A percentile compares a stretch with the other conserved stretches of the same genome.
Conservation (phyloP, 30 jellyfish, hydroid and myxozoan genomes). For the Hydra vulgaris region DNA sequence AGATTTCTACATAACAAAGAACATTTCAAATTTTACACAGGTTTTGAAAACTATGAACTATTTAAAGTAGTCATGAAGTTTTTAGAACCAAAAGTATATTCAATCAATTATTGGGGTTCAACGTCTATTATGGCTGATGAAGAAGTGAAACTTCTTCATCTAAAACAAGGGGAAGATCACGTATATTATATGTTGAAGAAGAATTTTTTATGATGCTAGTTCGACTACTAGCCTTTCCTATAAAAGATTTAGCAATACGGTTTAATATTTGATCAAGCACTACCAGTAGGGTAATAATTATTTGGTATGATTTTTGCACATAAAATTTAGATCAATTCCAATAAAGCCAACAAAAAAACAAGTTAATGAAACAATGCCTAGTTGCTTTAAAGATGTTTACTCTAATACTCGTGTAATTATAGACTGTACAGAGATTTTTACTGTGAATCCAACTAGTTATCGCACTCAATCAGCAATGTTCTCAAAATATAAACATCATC, state of each 20-base stretch:
- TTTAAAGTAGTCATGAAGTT: slow-evolving; percentile 29
- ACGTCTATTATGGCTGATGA: neutral
- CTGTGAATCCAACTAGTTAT: slow-evolving; percentile 48
- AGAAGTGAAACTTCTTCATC: neutral
- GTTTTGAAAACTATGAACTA: slow-evolving; percentile 20
- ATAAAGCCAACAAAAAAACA: slow-evolving; percentile 34
- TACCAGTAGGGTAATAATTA: slow-evolving; percentile 23
- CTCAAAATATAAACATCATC: slow-evolving; percentile 43
- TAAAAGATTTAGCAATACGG: slow-evolving; percentile 34
- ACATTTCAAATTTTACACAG: slow-evolving; percentile 34
- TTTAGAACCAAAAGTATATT: slow-evolving; percentile 7
- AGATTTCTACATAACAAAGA: slow-evolving; percentile 13
- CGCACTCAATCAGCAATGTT: slow-evolving; percentile 48
- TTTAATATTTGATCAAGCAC: slow-evolving; percentile 15
- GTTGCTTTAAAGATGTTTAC: slow-evolving; percentile 7
- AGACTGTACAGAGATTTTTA: slow-evolving; percentile 34
- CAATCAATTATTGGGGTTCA: slow-evolving; percentile 13
- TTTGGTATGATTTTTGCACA: slow-evolving; percentile 37
- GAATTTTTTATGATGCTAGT: slow-evolving; percentile 40
- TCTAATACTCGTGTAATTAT: slow-evolving; percentile 39
- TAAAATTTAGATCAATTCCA: slow-evolving; percentile 24
- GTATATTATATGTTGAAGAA: slow-evolving; percentile 33
- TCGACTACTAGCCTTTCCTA: slow-evolving; percentile 36
- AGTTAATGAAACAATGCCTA: slow-evolving; percentile 1
- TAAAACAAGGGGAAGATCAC: slow-evolving; percentile 26